Percentiles rank a stretch among this genome's conserved stretches.
Conservation (phyloP, 2,888 invertebrate species). For the Aethes cnicana region DNA sequence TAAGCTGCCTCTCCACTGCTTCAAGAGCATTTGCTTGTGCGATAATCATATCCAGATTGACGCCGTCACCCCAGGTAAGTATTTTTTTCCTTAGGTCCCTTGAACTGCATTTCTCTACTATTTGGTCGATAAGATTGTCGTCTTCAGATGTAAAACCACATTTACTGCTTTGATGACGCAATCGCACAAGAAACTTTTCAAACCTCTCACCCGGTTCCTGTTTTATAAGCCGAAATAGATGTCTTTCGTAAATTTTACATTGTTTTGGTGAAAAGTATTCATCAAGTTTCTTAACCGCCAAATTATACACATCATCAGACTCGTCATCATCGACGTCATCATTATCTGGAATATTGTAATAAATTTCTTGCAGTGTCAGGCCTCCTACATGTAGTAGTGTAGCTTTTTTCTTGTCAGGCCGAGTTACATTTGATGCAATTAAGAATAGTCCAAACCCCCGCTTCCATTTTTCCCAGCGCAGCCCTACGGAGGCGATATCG, state of each 20-base stretch:
- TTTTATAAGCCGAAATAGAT: constrained; percentile 42
- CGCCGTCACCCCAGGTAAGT: too few relatives aligned
- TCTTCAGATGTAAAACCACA: too few relatives aligned
- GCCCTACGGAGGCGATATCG: too few relatives aligned
- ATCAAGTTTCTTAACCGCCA: constrained; percentile 34
- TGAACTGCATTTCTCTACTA: too few relatives aligned
- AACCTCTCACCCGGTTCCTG: constrained; percentile 44
- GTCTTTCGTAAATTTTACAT: constrained; percentile 39
- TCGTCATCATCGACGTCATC: not conserved
- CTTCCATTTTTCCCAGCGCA: constrained; percentile 30
- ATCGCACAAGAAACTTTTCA: constrained; percentile 42
- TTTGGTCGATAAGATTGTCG: too few relatives aligned
- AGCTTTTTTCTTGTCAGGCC: constrained; percentile 9
- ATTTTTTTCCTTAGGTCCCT: too few relatives aligned
- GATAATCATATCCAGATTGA: too few relatives aligned
- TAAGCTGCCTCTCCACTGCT: too few relatives aligned
- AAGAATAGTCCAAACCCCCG: constrained; percentile 13
- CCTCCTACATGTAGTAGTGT: constrained; percentile 24
- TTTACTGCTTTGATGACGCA: constrained; percentile 32
- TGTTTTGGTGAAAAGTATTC: constrained; percentile 41
- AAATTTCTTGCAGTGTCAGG: constrained; percentile 29
- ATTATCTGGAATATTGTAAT: constrained; percentile 28
- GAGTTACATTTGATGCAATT: not conserved
- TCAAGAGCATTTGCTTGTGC: too few relatives aligned
- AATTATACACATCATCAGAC: constrained; percentile 9